Evolutionary conservation across 2,797 vertebrate genomes (phyloP), one percentile per base, ranked within the genome.

Genomic region (Avahi laniger): DNA sequence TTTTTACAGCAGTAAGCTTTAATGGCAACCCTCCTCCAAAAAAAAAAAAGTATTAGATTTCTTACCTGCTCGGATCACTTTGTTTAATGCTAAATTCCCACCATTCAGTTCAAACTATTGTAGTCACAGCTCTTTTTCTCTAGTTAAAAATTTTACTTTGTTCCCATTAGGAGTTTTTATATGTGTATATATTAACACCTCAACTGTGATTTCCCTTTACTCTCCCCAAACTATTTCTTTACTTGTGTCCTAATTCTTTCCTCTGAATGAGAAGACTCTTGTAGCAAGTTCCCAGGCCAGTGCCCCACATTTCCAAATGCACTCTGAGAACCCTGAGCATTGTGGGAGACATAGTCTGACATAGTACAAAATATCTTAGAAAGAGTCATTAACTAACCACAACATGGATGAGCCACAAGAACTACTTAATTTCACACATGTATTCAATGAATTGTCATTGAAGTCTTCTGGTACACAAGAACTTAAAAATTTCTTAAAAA

Each of bases 21-120:
- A 72, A 85, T 81, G 43, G 72, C 41, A 94, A 11, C 7, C 46
- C 12, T 18, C 12, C 24, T 1, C 2, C 33, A n/a, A 33, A 65
- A 59, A 54, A 41, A 33, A 72, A 61, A 86, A 73, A 38, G 73
- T 65, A 7, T 83, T 91, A 87, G 8, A 67, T 96, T 92, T 96
- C 91, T 89, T 87, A 84, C 54, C n/a, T 63, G 30, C n/a, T 76
- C 5, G 10, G 14, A 84, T 96, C 7, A 59, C 81, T 96, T 97
- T 73, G 22, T 81, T 93, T 85, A 73, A 72, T 41, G 59, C 35
- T 87, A 76, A 95, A 93, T 97, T 96, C 87, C 83, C 76, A 96
- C 87, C 76, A 81, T 65, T 97, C n/a, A 81, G 78, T 95, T 72
- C 41, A 59, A 94, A 91, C 35, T 33, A 30, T 57, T 93, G 14